Evolutionary conservation across 2,113 vertebrate genomes (phyloP).

Genomic region (Mus spicilegus): DNA sequence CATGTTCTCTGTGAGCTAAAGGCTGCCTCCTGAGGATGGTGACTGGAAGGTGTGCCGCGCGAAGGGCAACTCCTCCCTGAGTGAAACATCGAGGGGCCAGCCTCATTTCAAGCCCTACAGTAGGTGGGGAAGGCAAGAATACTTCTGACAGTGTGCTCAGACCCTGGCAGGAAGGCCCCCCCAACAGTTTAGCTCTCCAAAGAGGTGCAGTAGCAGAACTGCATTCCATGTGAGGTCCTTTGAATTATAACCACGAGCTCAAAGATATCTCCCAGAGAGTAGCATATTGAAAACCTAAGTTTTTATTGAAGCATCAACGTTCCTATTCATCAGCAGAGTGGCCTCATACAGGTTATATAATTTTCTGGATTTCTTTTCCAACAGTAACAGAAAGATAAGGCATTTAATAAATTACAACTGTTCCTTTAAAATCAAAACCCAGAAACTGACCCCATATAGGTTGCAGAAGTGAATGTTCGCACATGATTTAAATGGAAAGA

Average conservation of each 20-base stretch:
- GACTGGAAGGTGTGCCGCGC: not conserved
- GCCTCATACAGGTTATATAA: not conserved
- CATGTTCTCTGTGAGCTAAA: not conserved
- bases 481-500: conserved; percentile 55
- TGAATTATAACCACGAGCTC: not conserved
- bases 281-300: not conserved
- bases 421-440: conserved; percentile 27
- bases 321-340: not conserved
- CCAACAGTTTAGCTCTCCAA: not conserved
- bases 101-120: not conserved
- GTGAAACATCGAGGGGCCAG: too few species aligned
- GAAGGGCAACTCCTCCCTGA: not conserved
- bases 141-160: not conserved
- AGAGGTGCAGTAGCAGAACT: not conserved
- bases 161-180: not conserved
- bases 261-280: not conserved
- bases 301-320: not conserved
- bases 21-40: not conserved
- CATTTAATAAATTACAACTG: conserved; percentile 47
- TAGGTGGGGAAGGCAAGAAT: too few species aligned
- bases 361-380: not conserved
- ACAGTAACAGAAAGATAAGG: not conserved
- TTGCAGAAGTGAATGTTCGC: conserved; percentile 27
- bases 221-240: not conserved
- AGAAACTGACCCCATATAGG: conserved; percentile 20